Percentiles rank a stretch among this genome's conserved stretches.
These are phyloP conservation scores for Molorchus minor DNA, from an alignment of 2,888 invertebrate genomes.

Conservation along the genomic window DNA sequence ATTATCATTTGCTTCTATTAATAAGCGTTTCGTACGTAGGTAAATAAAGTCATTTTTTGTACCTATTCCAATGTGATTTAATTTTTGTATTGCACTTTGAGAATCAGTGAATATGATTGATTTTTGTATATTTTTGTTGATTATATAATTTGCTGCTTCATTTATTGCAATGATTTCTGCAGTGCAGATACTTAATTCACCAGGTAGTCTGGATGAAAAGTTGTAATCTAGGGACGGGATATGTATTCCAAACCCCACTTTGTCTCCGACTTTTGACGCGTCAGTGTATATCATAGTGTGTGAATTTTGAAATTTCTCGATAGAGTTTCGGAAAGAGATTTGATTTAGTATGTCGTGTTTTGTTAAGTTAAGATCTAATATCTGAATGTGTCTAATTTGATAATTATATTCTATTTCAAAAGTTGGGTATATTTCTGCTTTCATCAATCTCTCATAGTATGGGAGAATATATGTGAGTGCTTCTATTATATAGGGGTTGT, in stretches of 20 bases:
- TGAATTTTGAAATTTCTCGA: no score
- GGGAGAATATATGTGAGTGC: no score
- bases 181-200: conserved; percentile 3
- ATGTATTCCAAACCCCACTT: not conserved
- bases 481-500: conserved; percentile 1
- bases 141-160: not conserved
- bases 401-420: no score
- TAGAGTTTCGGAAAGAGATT: no score
- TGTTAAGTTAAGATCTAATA: no score
- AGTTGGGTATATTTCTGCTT: no score
- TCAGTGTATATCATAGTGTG: conserved; percentile 11
- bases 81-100: conserved; percentile 9
- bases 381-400: no score
- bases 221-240: conserved; percentile 14
- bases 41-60: not conserved
- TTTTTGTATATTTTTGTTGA: conserved; percentile 1
- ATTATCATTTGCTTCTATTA: not conserved
- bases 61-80: not conserved
- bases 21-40: not conserved
- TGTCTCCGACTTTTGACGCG: not conserved
- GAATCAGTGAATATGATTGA: conserved; percentile 14
- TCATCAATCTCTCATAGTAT: no score
- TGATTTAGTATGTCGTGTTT: no score
- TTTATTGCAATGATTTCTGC: conserved; percentile 14
- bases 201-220: conserved; percentile 1